A percentile compares a stretch with the other conserved stretches of the same genome.
Conservation (phyloP, 92 coral and sea anemone species). For the Palythoa caribaeorum region DNA sequence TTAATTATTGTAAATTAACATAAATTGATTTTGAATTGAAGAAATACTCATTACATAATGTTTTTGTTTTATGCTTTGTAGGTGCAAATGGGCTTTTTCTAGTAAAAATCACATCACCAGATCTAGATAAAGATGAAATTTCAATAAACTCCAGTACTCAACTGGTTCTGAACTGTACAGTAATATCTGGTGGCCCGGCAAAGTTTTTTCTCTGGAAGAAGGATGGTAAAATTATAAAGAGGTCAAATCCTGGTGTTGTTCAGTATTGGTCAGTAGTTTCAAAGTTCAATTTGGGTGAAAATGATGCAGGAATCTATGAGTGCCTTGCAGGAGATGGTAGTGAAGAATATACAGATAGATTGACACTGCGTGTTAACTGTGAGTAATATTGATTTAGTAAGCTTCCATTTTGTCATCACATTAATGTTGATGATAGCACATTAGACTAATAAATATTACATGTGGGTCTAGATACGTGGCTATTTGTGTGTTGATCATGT, state of each 20-base stretch:
- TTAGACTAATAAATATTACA: no score
- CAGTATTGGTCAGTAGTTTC: constrained; percentile 8
- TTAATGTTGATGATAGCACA: no score
- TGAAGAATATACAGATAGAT: constrained; percentile 1
- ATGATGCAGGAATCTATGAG: constrained; percentile 32
- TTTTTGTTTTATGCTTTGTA: neutral
- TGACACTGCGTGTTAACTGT: no score
- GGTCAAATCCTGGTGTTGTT: neutral
- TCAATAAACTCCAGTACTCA: neutral
- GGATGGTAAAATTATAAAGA: constrained; percentile 23
- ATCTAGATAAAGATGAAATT: neutral
- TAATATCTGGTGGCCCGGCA: constrained; percentile 30
- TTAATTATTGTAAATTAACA: no score
- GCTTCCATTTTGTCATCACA: no score
- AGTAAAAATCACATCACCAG: constrained; percentile 32
- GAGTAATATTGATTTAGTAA: no score
- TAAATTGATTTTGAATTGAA: no score
- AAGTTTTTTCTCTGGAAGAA: constrained; percentile 24
- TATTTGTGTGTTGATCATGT: no score
- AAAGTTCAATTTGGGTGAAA: neutral
- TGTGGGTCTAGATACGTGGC: no score
- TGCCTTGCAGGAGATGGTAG: constrained; percentile 19
- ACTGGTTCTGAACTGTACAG: constrained; percentile 16
- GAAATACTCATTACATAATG: neutral
- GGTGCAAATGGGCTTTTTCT: constrained; percentile 28